These are phyloP conservation scores for Falcunculus frontatus DNA, from an alignment of 2,113 vertebrate genomes.

Conservation along the genomic window DNA sequence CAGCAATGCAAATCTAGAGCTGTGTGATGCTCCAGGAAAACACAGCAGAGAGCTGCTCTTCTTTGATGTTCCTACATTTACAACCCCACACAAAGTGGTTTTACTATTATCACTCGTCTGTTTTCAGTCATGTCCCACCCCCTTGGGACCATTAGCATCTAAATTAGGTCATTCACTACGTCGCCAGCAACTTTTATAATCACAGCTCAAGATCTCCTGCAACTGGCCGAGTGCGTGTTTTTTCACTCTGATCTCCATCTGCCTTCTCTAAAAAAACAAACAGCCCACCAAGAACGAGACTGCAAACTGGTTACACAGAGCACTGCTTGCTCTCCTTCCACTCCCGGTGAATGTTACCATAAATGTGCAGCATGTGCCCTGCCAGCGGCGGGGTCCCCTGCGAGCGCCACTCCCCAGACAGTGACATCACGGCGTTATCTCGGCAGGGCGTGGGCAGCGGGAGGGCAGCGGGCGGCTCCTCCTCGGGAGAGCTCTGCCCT, in stretches of 20 bases:
- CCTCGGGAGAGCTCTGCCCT: slow-evolving; percentile 16
- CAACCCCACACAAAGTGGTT: not conserved
- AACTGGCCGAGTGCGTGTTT: not conserved
- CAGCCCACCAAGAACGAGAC: not conserved
- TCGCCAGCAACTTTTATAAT: not conserved
- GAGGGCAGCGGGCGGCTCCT: not conserved
- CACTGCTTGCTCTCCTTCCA: not conserved
- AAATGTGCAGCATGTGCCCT: not conserved
- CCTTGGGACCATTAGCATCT: not conserved
- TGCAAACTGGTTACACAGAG: not conserved
- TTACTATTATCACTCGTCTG: not conserved
- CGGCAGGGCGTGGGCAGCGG: not conserved
- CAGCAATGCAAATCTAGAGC: not conserved
- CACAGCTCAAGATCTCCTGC: not conserved
- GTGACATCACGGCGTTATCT: slow-evolving; percentile 14
- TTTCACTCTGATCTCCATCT: not conserved
- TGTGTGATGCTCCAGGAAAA: not conserved
- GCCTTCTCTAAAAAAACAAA: not conserved
- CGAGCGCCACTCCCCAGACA: not conserved
- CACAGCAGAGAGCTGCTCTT: not conserved
- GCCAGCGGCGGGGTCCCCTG: not conserved
- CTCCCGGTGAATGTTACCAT: accelerated
- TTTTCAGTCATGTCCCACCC: not conserved
- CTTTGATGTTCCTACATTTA: not conserved
- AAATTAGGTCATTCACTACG: not conserved